These are phyloP conservation scores for Linhomoeus sp. DNA, from an alignment of 2,888 invertebrate species.

Conservation along the genomic window DNA sequence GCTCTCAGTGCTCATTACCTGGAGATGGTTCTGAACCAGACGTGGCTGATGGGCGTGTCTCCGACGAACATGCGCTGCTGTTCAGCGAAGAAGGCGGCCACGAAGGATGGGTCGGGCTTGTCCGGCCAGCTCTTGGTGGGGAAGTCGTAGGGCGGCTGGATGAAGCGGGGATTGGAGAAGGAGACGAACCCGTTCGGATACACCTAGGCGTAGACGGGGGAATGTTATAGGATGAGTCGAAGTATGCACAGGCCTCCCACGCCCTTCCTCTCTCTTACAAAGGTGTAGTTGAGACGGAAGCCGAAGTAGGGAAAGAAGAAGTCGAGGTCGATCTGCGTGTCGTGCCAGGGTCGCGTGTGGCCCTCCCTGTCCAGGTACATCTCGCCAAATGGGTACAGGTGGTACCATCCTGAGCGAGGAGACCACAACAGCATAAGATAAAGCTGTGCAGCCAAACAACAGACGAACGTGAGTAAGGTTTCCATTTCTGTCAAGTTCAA, in stretches of 20 bases:
- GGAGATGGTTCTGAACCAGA: slow-evolving; percentile 13
- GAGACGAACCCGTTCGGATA: slow-evolving; percentile 18
- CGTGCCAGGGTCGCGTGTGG: not conserved
- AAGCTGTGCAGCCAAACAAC: too few relatives aligned
- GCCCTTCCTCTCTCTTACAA: too few relatives aligned
- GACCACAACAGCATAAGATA: too few relatives aligned
- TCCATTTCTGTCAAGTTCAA: too few relatives aligned
- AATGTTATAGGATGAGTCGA: too few relatives aligned
- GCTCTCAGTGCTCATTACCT: too few relatives aligned
- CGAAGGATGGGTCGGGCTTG: slow-evolving; percentile 11
- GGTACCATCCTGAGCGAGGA: not conserved
- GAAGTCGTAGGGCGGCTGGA: slow-evolving; percentile 17
- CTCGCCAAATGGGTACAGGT: slow-evolving; percentile 3
- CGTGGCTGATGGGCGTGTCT: slow-evolving; percentile 15
- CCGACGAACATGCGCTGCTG: slow-evolving; percentile 18
- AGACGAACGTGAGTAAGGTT: too few relatives aligned
- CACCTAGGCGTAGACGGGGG: too few relatives aligned
- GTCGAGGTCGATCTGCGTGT: slow-evolving; percentile 37
- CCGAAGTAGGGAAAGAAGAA: slow-evolving; percentile 78
- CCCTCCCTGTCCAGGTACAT: not conserved
- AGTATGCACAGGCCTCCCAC: too few relatives aligned
- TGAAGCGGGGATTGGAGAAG: slow-evolving; percentile 14
- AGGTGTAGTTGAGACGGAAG: slow-evolving; percentile 69
- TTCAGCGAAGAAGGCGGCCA: slow-evolving; percentile 16
- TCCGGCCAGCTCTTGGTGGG: slow-evolving; percentile 17